phyloP scores from a whole-genome alignment of 2,888 invertebrate genomes.

The Conchocele bisecta region DNA sequence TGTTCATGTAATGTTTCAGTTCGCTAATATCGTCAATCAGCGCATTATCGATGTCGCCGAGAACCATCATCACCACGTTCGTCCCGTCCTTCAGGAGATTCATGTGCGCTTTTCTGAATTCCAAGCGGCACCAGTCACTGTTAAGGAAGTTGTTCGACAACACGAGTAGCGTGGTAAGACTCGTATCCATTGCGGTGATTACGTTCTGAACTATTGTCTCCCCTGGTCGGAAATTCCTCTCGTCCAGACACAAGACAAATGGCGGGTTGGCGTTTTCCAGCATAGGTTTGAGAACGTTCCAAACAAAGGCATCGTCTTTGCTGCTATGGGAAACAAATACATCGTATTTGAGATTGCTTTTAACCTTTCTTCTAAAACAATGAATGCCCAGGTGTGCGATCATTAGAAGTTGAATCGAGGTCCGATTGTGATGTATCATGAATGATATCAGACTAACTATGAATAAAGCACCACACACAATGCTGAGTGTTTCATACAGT shows the following conservation, averaged over 20 bases:
- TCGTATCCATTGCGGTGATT: conserved; percentile 23
- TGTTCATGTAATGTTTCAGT: conserved; percentile 26
- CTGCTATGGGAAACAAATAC: conserved; percentile 44
- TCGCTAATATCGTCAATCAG: conserved; percentile 33
- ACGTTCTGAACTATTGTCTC: conserved; percentile 35
- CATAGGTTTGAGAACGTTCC: neutral
- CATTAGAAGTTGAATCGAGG: conserved; percentile 17
- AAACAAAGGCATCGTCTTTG: conserved; percentile 31
- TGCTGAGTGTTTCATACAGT: neutral
- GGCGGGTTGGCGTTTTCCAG: conserved; percentile 21
- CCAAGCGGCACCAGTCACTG: conserved; percentile 47
- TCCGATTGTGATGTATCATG: neutral
- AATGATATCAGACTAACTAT: neutral
- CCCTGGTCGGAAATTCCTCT: conserved; percentile 32
- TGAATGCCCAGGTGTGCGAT: conserved; percentile 20
- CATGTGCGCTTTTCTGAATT: conserved; percentile 36
- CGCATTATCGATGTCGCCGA: conserved; percentile 28
- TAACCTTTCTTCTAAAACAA: conserved; percentile 15
- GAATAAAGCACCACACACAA: neutral
- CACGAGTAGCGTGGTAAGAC: conserved; percentile 33
- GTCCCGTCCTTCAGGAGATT: conserved; percentile 28
- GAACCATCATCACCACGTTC: conserved; percentile 21
- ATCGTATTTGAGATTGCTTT: conserved; percentile 16
- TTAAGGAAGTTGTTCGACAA: conserved; percentile 41
- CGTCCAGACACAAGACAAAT: conserved; percentile 30